Evolutionary conservation across 2,888 invertebrate genomes (phyloP).

Genomic region (Pammene fasciana): DNA sequence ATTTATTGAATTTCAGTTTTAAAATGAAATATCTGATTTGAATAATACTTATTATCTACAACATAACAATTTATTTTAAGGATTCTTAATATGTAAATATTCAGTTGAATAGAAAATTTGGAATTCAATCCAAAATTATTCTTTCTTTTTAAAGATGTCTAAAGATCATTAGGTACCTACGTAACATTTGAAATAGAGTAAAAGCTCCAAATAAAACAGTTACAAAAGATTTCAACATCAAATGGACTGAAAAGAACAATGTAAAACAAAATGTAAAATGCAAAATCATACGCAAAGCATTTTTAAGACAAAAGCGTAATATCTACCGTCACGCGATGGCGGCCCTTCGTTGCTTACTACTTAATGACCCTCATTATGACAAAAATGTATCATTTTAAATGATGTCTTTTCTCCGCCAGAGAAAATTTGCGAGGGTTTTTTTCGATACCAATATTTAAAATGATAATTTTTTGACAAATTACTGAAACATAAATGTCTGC

Average conservation of each 20-base stretch:
- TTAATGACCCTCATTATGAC: constrained; percentile 20
- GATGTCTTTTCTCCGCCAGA: constrained; percentile 7
- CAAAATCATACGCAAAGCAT: background rate
- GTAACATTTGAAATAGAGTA: too few species aligned
- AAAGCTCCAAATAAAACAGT: background rate
- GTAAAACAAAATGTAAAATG: constrained; percentile 2
- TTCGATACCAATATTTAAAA: background rate
- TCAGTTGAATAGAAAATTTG: too few species aligned
- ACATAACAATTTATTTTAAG: too few species aligned
- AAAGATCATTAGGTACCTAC: too few species aligned
- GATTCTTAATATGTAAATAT: too few species aligned
- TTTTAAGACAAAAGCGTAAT: constrained; percentile 14
- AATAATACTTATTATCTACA: too few species aligned
- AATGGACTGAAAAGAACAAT: constrained; percentile 19
- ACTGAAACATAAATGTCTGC: too few species aligned
- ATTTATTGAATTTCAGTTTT: too few species aligned
- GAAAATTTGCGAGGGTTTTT: constrained; percentile 5
- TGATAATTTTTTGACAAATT: too few species aligned
- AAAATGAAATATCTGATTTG: too few species aligned
- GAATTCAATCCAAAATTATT: too few species aligned
- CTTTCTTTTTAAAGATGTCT: too few species aligned
- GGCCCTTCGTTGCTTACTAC: constrained; percentile 5
- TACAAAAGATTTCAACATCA: background rate
- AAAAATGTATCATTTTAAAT: constrained; percentile 18
- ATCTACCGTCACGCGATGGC: background rate